Base-by-base conservation (phyloP, 2,797 vertebrate genomes). In the Sebastes hubbsi region DNA sequence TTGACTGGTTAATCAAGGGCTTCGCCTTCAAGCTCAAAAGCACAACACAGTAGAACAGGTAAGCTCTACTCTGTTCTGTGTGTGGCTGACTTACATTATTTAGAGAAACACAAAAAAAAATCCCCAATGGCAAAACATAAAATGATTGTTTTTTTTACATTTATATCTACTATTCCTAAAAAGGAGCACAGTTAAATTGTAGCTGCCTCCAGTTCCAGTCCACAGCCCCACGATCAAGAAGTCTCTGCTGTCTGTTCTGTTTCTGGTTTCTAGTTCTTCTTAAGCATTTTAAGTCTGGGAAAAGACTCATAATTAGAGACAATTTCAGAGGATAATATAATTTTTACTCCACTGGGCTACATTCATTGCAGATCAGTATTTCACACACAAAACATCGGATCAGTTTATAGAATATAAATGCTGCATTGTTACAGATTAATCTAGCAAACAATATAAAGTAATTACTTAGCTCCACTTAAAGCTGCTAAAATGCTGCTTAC, bases 211-310 rank as follows among this genome's bases (percentile, higher is more conserved):
- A 56, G 54, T 59, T 27, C 7, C 6, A 52, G 46, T 52, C 46
- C 46, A 52, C 46, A 52, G 25, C 24, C n/a, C 0, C 1, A 56
- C 10, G 0, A 13, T 58, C 55, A 58, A 58, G 22, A 58, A 8
- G 24, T 58, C 54, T 55, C 22, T 55, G 10, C 12, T 58, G 46
- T 52, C 12, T 58, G 46, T 52, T 52, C 46, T 52, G 42, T 16
- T 46, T 16, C 16, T 46, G 18, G 46, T 52, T 49, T 49, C 46
- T 49, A 20, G 46, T 49, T 49, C 46, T 49, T 49, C 14, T 49
- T 49, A 0, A 0, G 46, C 0, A 49, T 49, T 49, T 49, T 49
- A 49, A 0, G 46, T 20, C 46, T 25, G 0, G 18, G 46, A 52
- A 52, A 52, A 58, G 24, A 58, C 24, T 24, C 22, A 24, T 6